Evolutionary conservation across 2,797 vertebrate species (phyloP).

Genomic region (Mormyrus hasselquistii): DNA sequence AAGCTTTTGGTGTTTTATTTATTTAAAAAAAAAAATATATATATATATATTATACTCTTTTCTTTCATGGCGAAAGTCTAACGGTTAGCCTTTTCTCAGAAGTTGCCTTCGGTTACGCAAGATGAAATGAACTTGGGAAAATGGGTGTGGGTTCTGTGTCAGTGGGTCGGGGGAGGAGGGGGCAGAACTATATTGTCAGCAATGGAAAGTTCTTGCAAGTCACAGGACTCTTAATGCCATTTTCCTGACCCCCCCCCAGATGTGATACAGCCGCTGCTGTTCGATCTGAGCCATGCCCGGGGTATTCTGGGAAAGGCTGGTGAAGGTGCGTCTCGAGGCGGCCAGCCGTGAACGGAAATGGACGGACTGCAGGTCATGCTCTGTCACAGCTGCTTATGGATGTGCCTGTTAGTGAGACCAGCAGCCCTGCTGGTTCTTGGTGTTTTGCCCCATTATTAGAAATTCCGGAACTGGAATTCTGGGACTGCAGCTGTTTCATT

Average conservation of each 20-base stretch:
- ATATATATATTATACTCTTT: neutral
- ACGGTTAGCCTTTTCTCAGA: too few species aligned
- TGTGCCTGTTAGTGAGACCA: neutral
- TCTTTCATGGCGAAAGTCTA: neutral
- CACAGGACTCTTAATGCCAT: neutral
- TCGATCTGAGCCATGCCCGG: neutral
- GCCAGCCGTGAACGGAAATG: neutral
- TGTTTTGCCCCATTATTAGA: neutral
- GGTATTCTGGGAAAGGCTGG: neutral
- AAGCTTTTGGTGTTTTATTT: neutral
- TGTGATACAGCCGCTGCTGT: neutral
- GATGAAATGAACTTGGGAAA: neutral
- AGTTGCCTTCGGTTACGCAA: neutral
- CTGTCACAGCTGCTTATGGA: neutral
- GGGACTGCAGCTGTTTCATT: neutral
- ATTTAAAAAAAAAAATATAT: neutral
- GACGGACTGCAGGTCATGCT: neutral
- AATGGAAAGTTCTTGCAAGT: neutral
- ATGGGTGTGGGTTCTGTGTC: neutral
- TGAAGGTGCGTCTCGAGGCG: neutral
- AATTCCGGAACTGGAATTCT: neutral
- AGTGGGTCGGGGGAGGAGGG: neutral
- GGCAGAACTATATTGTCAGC: neutral
- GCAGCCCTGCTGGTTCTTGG: neutral
- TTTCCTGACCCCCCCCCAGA: neutral